Evolutionary conservation across 2,888 invertebrate genomes (phyloP).

Genomic region (Polydesmus complanatus): DNA sequence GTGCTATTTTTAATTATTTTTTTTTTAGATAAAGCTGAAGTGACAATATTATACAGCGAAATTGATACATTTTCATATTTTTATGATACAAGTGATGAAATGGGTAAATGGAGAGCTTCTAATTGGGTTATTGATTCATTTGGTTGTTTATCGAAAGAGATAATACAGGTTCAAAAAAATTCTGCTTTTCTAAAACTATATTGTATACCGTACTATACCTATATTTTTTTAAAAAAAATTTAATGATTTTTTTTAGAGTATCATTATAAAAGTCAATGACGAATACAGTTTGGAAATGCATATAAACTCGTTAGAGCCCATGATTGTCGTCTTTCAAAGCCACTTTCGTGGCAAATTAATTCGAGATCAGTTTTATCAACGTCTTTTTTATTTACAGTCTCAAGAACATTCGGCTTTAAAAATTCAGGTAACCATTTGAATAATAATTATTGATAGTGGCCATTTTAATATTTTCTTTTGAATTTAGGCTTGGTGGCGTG

Average conservation of each 20-base stretch:
- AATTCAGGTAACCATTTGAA: slow-evolving; percentile 36
- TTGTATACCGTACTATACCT: no score
- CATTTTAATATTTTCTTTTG: slow-evolving; percentile 24
- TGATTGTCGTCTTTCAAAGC: slow-evolving; percentile 45
- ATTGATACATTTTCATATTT: not conserved
- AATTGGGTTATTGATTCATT: not conserved
- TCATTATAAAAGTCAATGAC: slow-evolving; percentile 24
- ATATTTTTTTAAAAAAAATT: not conserved
- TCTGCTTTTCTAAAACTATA: not conserved
- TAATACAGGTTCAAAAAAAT: not conserved
- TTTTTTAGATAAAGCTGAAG: not conserved
- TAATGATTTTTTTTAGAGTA: slow-evolving; percentile 20
- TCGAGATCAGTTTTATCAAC: slow-evolving; percentile 36
- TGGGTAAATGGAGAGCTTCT: not conserved
- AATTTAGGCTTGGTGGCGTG: slow-evolving; percentile 52
- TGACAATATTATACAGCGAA: not conserved
- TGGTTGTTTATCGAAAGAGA: slow-evolving; percentile 3
- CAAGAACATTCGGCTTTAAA: slow-evolving; percentile 28
- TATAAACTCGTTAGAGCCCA: slow-evolving; percentile 29
- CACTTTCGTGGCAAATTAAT: slow-evolving; percentile 44
- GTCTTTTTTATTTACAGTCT: slow-evolving; percentile 24
- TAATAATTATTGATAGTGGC: not conserved
- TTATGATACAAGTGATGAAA: not conserved
- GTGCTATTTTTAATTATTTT: not conserved
- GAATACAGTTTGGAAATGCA: slow-evolving; percentile 28